phyloP scores from a whole-genome alignment of 1,140 invertebrate genomes.

The Drosophila teissieri region DNA sequence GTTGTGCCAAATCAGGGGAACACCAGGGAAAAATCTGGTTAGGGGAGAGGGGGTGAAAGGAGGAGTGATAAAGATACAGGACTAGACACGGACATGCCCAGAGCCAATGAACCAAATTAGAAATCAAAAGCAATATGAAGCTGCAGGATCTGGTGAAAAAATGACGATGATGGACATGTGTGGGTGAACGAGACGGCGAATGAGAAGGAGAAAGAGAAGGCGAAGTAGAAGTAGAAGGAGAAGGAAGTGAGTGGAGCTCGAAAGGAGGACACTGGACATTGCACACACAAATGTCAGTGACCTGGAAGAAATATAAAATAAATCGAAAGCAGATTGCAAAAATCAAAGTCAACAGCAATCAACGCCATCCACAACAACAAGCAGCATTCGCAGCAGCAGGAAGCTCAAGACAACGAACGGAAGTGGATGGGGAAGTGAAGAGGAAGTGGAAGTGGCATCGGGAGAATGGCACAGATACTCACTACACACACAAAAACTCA shows the following conservation, averaged over 20 bases:
- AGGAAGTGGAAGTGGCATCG: background rate
- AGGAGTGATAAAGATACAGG: background rate
- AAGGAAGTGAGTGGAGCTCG: background rate
- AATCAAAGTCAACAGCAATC: slow-evolving; percentile 82
- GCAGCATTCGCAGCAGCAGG: slow-evolving; percentile 2
- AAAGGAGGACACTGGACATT: slow-evolving; percentile 40
- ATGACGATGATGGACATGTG: slow-evolving; percentile 38
- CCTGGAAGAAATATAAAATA: slow-evolving; percentile 77
- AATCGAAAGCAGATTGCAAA: slow-evolving; percentile 78
- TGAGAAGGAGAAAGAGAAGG: too few relatives aligned
- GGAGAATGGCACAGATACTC: slow-evolving; percentile 8
- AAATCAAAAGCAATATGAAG: slow-evolving; percentile 58
- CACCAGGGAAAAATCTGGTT: background rate
- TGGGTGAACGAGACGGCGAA: slow-evolving; percentile 1
- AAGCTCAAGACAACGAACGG: slow-evolving; percentile 28
- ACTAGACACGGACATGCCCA: slow-evolving; percentile 11
- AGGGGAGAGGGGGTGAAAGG: background rate
- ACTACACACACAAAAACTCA: background rate
- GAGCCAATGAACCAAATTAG: slow-evolving; percentile 74
- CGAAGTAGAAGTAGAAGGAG: background rate
- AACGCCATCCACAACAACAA: slow-evolving; percentile 51
- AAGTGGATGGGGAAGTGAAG: slow-evolving; percentile 13
- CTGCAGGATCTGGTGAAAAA: slow-evolving; percentile 15
- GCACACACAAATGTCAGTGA: slow-evolving; percentile 65
- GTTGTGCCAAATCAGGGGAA: background rate